Evolutionary conservation across 2,888 invertebrate species (phyloP).

Genomic region (Leuctra nigra): DNA sequence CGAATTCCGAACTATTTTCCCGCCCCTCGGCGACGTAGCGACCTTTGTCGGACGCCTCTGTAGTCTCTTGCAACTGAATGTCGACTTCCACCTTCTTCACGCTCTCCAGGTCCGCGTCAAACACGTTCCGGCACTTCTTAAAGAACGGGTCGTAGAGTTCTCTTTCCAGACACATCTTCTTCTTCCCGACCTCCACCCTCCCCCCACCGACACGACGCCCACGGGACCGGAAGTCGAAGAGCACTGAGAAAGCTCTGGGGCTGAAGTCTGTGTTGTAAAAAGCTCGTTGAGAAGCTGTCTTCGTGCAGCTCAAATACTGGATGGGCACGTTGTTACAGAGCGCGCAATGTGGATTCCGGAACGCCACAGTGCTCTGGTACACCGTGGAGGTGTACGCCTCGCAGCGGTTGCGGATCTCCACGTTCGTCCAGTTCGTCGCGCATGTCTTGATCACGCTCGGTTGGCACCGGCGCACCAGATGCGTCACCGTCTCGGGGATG

Average conservation of each 20-base stretch:
- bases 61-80: background rate
- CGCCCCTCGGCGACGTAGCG: too few species aligned
- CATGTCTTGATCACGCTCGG: slow-evolving; percentile 37
- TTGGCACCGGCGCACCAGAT: slow-evolving; percentile 39
- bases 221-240: slow-evolving; percentile 37
- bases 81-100: slow-evolving; percentile 19
- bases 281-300: slow-evolving; percentile 27
- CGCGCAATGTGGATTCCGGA: slow-evolving; percentile 44
- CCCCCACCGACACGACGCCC: slow-evolving; percentile 33
- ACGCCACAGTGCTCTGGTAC: slow-evolving; percentile 37
- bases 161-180: slow-evolving; percentile 28
- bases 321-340: slow-evolving; percentile 41
- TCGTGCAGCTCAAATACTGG: slow-evolving; percentile 35
- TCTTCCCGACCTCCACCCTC: slow-evolving; percentile 34
- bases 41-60: too few species aligned
- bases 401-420: slow-evolving; percentile 36
- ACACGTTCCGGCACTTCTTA: slow-evolving; percentile 39
- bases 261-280: slow-evolving; percentile 37
- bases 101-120: slow-evolving; percentile 30
- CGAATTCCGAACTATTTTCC: slow-evolving; percentile 1
- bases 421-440: slow-evolving; percentile 38
- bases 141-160: slow-evolving; percentile 44
- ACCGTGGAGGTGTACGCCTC: slow-evolving; percentile 41
- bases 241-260: slow-evolving; percentile 39
- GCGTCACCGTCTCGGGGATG: slow-evolving; percentile 36